Base-by-base conservation (phyloP, 2,113 vertebrate genomes). In the Mungos mungo region DNA sequence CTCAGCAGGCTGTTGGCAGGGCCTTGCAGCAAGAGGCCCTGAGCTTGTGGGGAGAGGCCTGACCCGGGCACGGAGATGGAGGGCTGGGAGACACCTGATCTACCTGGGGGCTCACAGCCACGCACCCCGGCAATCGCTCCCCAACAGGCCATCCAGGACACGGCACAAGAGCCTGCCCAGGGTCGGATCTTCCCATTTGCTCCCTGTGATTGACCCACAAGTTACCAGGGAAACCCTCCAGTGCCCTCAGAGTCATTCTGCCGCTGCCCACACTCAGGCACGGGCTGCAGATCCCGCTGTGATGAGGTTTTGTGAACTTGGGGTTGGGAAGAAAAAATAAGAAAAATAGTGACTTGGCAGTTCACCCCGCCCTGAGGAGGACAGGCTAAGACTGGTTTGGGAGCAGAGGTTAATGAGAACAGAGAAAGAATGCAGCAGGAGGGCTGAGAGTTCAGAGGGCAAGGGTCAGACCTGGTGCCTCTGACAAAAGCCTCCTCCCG, bases 341-440 rank as follows among this genome's bases (percentile, higher is more conserved):
- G 93, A 83, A 50, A 82, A 95, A 92, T 18, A 52, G 23, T 82
- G 92, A 85, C 77, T 88, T 86, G 66, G 87, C 63, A 35, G 19
- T 52, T 96, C 27, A 50, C 81, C 65, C 85, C 2, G 0, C 69
- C 50, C 74, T 7, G 29, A 57, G 21, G 38, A 38, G 57, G 27
- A 52, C 66, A 63, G 18, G 9, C 72, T n/a, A 38, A 38, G 77
- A 29, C 41, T 6, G 4, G 52, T 47, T 19, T 76, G 68, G 68
- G 57, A 93, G 65, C 57, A 94, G 66, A 79, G 33, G 54, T 66
- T 63, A 80, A 50, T 29, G 74, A 92, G 92, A 97, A 93, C 69
- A 74, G 66, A 96, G 83, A 10, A 84, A 38, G n/a, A 85, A 25
- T 7, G 10, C 97, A 33, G 88, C 90, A 71, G 93, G 90, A 92